These are phyloP conservation scores for Holcopasites calliopsidis DNA, from an alignment of 1,140 invertebrate species.

Conservation along the genomic window DNA sequence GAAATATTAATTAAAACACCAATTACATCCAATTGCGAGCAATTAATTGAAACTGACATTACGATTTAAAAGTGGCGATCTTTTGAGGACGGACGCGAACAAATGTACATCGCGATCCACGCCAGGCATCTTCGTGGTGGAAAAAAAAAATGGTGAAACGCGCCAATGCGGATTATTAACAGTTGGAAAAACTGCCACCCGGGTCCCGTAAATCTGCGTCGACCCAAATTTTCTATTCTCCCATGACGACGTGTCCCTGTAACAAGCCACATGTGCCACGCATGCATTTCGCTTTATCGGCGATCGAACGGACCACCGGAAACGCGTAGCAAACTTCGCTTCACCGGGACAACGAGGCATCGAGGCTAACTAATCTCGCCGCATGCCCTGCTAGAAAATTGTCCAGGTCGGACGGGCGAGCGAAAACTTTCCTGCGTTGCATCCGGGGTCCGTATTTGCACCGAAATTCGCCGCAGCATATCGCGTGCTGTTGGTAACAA, in stretches of 20 bases:
- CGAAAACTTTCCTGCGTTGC: neutral
- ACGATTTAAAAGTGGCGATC: too few relatives aligned
- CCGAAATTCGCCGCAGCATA: neutral
- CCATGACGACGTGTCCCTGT: neutral
- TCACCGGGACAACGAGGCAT: neutral
- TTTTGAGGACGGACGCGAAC: neutral
- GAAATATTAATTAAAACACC: neutral
- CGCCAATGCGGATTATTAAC: slow-evolving; percentile 5
- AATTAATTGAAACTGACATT: neutral
- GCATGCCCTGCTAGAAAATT: neutral
- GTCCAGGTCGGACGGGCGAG: neutral
- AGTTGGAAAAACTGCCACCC: neutral
- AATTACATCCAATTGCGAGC: neutral
- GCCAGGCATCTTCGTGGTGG: neutral
- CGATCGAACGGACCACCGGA: neutral
- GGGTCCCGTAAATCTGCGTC: neutral
- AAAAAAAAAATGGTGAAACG: neutral
- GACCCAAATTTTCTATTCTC: slow-evolving; percentile 10
- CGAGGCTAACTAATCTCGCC: slow-evolving; percentile 1
- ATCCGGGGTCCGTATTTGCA: neutral
- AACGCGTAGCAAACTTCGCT: neutral
- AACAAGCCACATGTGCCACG: too few relatives aligned
- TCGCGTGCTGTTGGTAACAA: neutral
- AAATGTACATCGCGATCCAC: neutral
- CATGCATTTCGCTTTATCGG: slow-evolving; percentile 7